Conservation (phyloP, 2,888 invertebrate species). For the Calliphora vomitoria region DNA sequence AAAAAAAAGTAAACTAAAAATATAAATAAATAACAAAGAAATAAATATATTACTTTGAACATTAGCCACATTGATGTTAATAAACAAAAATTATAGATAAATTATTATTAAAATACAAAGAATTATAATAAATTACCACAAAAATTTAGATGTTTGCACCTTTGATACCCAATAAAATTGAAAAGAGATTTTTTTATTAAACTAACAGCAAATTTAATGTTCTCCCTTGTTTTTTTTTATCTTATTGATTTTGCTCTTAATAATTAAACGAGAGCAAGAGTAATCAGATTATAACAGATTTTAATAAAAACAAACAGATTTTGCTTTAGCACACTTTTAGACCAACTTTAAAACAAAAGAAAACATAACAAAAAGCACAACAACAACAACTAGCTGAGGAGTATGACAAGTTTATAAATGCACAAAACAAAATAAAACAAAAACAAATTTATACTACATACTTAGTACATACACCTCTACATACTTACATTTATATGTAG, state of each 20-base stretch:
- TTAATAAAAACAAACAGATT: conserved; percentile 27
- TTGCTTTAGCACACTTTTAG: conserved; percentile 38
- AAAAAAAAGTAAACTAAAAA: conserved; percentile 3
- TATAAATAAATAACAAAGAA: conserved; percentile 30
- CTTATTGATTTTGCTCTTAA: conserved; percentile 25
- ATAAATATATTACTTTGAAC: conserved; percentile 7
- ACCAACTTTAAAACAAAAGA: conserved; percentile 6
- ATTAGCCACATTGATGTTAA: not conserved
- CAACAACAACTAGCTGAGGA: not conserved
- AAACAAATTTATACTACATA: not conserved
- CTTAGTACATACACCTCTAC: not conserved
- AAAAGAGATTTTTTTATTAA: not conserved
- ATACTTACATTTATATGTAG: not conserved
- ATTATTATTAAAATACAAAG: not conserved
- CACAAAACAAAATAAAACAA: conserved; percentile 24
- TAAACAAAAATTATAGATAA: not conserved
- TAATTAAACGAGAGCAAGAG: conserved; percentile 8
- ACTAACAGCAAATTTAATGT: not conserved
- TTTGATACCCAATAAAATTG: not conserved
- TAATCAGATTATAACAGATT: conserved; percentile 45
- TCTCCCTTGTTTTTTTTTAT: not conserved
- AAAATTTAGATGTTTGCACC: too few species aligned
- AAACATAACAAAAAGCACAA: not conserved
- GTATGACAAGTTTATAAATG: conserved; percentile 32
- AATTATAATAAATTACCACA: not conserved